These are phyloP conservation scores for Apamea epomidion DNA, from an alignment of 2,888 invertebrate genomes.

Conservation along the genomic window DNA sequence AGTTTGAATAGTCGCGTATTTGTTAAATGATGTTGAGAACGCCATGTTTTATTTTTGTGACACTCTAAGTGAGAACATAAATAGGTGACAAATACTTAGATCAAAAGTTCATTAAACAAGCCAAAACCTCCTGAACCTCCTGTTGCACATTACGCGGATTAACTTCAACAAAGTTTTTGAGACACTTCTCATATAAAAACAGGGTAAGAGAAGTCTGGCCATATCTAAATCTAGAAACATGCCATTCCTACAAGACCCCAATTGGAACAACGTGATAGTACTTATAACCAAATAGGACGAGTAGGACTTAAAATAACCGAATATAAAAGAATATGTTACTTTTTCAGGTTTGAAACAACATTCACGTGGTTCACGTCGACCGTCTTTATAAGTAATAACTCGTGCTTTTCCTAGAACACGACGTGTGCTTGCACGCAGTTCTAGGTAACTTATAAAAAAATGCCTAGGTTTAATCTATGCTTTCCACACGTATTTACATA, in stretches of 20 bases:
- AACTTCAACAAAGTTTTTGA: background rate
- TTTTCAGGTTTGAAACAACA: background rate
- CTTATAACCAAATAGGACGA: background rate
- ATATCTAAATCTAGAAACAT: background rate
- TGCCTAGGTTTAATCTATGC: background rate
- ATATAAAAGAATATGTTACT: background rate
- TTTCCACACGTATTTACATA: conserved; percentile 20
- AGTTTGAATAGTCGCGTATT: background rate
- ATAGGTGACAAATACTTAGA: background rate
- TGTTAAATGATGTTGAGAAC: background rate
- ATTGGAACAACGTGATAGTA: background rate
- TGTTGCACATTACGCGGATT: background rate
- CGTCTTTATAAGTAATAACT: background rate
- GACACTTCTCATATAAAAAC: background rate
- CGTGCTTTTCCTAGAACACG: background rate
- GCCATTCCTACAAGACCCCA: background rate
- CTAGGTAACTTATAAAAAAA: background rate
- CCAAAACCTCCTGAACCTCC: background rate
- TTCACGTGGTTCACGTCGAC: background rate
- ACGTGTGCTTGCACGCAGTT: background rate
- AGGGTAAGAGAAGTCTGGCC: background rate
- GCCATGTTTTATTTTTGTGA: conserved; percentile 1
- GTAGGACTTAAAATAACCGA: background rate
- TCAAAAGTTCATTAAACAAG: background rate
- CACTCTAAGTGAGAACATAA: background rate